Percentiles rank a stretch among this genome's conserved stretches.
These are phyloP conservation scores for Carpatolechia fugitivella DNA, from an alignment of 2,888 invertebrate species.

Conservation along the genomic window DNA sequence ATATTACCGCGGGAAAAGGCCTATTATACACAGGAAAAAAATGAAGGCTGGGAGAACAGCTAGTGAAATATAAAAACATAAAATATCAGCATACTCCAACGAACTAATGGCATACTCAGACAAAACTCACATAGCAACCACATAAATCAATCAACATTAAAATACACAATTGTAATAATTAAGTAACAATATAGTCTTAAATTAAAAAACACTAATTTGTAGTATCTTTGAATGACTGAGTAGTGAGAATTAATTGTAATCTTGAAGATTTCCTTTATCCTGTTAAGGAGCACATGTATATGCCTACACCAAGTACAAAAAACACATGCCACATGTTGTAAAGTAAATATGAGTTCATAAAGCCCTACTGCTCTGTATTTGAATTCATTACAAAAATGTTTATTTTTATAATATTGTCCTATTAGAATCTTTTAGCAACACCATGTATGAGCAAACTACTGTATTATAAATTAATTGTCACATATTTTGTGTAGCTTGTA, in stretches of 20 bases:
- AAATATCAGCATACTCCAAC: too few species aligned
- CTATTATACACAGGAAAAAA: too few species aligned
- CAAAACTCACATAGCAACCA: too few species aligned
- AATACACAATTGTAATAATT: too few species aligned
- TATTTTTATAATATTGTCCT: slow-evolving; percentile 40
- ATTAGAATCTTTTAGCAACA: slow-evolving; percentile 28
- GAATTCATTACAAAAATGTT: slow-evolving; percentile 29
- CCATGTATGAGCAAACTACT: slow-evolving; percentile 22
- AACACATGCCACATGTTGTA: slow-evolving; percentile 58
- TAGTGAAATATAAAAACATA: too few species aligned
- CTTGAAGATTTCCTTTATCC: not conserved
- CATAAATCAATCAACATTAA: too few species aligned
- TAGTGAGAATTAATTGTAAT: not conserved
- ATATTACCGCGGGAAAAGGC: too few species aligned
- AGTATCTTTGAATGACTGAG: too few species aligned
- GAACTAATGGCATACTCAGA: too few species aligned
- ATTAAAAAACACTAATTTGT: too few species aligned
- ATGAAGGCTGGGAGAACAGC: too few species aligned
- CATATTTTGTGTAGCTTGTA: not conserved
- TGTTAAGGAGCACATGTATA: not conserved
- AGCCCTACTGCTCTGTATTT: slow-evolving; percentile 34
- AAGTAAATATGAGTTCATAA: slow-evolving; percentile 46
- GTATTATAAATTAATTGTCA: slow-evolving; percentile 29
- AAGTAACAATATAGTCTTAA: too few species aligned
- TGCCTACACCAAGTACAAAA: slow-evolving; percentile 32